These are phyloP conservation scores for Chaetodon trifascialis DNA, from an alignment of 2,113 vertebrate species.

Conservation along the genomic window DNA sequence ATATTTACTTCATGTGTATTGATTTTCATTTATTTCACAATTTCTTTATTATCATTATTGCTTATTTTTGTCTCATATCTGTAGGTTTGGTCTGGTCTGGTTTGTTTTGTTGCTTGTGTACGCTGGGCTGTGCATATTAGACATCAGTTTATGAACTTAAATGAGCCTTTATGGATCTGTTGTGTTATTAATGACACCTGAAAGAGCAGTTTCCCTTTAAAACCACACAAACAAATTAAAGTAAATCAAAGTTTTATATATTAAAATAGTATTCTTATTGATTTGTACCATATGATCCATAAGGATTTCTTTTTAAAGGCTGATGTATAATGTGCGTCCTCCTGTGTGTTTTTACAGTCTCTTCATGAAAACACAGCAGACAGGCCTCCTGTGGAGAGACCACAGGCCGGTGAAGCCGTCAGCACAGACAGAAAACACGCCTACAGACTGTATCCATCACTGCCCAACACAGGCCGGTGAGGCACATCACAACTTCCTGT, in stretches of 20 bases:
- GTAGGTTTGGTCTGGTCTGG: neutral
- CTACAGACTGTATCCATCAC: constrained; percentile 64
- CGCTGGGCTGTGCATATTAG: neutral
- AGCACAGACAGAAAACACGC: constrained; percentile 1
- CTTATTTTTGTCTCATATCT: neutral
- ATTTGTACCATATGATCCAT: neutral
- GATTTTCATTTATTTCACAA: neutral
- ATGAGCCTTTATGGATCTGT: neutral
- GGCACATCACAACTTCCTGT: neutral
- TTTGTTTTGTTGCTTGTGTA: neutral
- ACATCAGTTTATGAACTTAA: neutral
- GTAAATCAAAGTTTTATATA: neutral
- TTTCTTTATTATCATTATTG: neutral
- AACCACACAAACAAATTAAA: neutral
- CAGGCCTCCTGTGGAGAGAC: neutral
- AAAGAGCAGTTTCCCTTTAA: neutral
- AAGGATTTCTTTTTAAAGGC: neutral
- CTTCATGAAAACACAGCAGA: constrained; percentile 8
- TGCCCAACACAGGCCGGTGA: constrained; percentile 53
- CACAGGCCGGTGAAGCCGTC: neutral
- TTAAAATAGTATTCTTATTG: no score
- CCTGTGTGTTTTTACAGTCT: constrained; percentile 42
- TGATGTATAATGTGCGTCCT: neutral
- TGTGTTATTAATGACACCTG: neutral
- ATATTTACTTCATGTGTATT: neutral